Base-by-base conservation (phyloP, 2,888 invertebrate genomes). In the Seira sanloemensis region DNA sequence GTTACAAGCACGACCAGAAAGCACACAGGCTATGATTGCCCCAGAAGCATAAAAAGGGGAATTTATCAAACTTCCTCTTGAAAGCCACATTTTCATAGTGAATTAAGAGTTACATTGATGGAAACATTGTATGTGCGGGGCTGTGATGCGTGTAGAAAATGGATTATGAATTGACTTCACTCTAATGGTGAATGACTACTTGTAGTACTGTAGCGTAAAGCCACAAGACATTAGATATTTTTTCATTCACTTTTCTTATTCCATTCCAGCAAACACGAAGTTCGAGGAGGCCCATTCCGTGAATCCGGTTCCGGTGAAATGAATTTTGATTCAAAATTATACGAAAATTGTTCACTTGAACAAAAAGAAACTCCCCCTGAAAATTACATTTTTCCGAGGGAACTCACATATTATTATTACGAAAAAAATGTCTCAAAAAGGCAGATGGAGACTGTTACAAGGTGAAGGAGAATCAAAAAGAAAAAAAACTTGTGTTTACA, bases 301-400 rank as follows among this genome's bases (percentile, higher is more conserved):
- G 81, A 82, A 82, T 82, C 81, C 81, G 81, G 81, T 82, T 82
- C 81, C 81, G 81, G 81, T 82, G 76, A 82, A 76, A 76, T 82
- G 76, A 37, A 66, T 82, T 82, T 76, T 79, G 18, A 71, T 26
- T 50, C 62, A n/a, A 23, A 21, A 58, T 62, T 21, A 62, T 62
- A 62, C 21, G n/a, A 23, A 62, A 62, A 62, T 62, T 7, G 62
- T 62, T 21, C 62, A 19, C 62, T 62, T 62, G 21, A 62, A 62
- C 7, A 62, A 50, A 50, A 50, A 37, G 37, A 37, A 16, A 50
- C 50, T 50, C 2, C 50, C 50, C 50, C 50, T 50, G 12, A 16
- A 50, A 37, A 12, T 37, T 12, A 12, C 4, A 37, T 37, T 37
- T 12, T n/a, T n/a, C n/a, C n/a, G n/a, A n/a, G n/a, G n/a, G n/a